Evolutionary conservation across 2,888 invertebrate genomes (phyloP).

Genomic region (Isotomurus palustris): DNA sequence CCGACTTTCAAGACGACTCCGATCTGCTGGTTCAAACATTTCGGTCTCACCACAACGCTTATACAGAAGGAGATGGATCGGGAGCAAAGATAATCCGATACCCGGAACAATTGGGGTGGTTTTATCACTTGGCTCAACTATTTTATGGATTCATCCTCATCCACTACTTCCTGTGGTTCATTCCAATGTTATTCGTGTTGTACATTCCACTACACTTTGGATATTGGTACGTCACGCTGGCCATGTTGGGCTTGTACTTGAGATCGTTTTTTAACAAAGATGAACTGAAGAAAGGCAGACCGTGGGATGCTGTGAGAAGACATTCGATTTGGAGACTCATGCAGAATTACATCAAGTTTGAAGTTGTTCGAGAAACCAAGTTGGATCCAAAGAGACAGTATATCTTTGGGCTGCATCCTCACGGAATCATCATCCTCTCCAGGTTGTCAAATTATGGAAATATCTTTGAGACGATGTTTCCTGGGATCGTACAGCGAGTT

Average conservation of each 20-base stretch:
- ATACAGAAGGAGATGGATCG: constrained; percentile 14
- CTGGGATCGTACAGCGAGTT: constrained; percentile 21
- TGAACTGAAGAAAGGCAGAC: constrained; percentile 21
- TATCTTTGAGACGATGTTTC: constrained; percentile 21
- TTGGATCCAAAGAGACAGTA: constrained; percentile 23
- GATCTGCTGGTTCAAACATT: constrained; percentile 6
- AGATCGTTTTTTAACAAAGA: constrained; percentile 20
- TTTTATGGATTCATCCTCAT: constrained; percentile 17
- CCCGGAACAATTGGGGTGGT: background rate
- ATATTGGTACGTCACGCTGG: constrained; percentile 15
- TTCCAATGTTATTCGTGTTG: constrained; percentile 19
- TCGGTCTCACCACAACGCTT: constrained; percentile 20
- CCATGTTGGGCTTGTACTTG: constrained; percentile 18
- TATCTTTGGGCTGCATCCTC: constrained; percentile 27
- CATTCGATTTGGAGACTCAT: constrained; percentile 12
- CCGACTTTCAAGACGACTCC: no score
- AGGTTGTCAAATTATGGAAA: constrained; percentile 18
- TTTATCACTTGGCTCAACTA: constrained; percentile 7
- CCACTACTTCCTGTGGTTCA: constrained; percentile 25
- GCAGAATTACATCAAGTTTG: constrained; percentile 18
- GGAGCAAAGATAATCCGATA: constrained; percentile 15
- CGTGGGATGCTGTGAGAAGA: constrained; percentile 17
- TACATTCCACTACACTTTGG: constrained; percentile 17
- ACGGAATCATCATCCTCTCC: constrained; percentile 23
- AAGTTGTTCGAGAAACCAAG: constrained; percentile 23